Evolutionary conservation across 1,140 invertebrate genomes (phyloP), one percentile per base, ranked within the genome.

Genomic region (Bombus superbus): DNA sequence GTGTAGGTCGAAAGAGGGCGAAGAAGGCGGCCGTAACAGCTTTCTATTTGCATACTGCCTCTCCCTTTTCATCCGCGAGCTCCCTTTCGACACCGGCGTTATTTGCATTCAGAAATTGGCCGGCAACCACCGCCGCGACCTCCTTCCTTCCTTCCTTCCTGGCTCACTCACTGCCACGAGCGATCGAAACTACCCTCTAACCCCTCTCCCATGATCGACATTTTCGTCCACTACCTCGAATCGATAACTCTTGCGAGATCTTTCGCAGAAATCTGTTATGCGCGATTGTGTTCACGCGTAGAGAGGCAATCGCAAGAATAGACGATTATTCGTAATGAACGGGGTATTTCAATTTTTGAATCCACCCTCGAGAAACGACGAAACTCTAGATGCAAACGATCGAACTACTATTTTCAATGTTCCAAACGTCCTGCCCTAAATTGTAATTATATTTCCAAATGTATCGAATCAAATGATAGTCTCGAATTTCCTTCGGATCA

Each of bases 31-130:
- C 88, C 88, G 92, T 95, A 95, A 95, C 94, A 95, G 94, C 94
- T 95, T 95, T 95, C 93, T 95, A 95, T 95, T 95, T 95, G 94
- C 94, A 95, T 95, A 94, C 93, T 88, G 93, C 94, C 92, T 92
- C 87, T 88, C 74, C 83, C 87, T 88, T 89, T 91, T 87, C 90
- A 88, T 87, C 80, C 90, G 85, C 85, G 82, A 84, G 74, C 57
- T 90, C 89, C 91, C 92, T 92, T 93, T 93, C 93, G 90, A 93
- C 92, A 92, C 94, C 92, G 91, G 91, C 91, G 92, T 92, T 95
- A 95, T 95, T 95, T 95, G 94, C 95, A 95, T 95, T 95, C 92
- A 94, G 93, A 95, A 95, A 95, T 95, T 95, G 95, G 94, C 94
- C 92, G 91, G 89, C 91, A 89, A 92, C 91, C 89, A 90, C 92